Conservation (phyloP, 2,888 invertebrate genomes). For the Labia minor region DNA sequence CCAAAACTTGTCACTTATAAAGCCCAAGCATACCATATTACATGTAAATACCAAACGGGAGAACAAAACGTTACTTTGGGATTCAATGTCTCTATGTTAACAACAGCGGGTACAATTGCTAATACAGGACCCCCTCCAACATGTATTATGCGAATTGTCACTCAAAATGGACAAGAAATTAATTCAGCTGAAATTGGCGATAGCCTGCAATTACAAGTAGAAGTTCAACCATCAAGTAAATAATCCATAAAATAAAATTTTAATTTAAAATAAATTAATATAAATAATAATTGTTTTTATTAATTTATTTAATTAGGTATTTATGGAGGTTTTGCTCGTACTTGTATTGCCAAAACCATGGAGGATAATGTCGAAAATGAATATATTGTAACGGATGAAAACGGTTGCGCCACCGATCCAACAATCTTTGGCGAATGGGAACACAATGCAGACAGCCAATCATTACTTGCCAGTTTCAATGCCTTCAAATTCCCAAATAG, state of each 20-base stretch:
- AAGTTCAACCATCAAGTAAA: conserved; percentile 59
- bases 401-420: conserved; percentile 87
- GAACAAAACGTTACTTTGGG: conserved; percentile 86
- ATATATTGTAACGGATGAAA: conserved; percentile 84
- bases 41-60: conserved; percentile 88
- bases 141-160: conserved; percentile 84
- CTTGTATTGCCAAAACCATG: conserved; percentile 86
- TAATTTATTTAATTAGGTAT: conserved; percentile 55
- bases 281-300: conserved; percentile 21
- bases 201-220: conserved; percentile 73
- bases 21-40: conserved; percentile 92
- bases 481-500: conserved; percentile 93
- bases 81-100: conserved; percentile 90
- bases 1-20: conserved; percentile 88
- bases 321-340: conserved; percentile 87
- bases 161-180: conserved; percentile 75
- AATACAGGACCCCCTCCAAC: conserved; percentile 90
- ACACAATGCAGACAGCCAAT: conserved; percentile 73
- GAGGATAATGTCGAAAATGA: conserved; percentile 80
- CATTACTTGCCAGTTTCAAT: conserved; percentile 77
- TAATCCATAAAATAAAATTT: conserved; percentile 22
- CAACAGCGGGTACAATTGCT: conserved; percentile 88
- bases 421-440: conserved; percentile 91
- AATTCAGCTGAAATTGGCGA: conserved; percentile 87
- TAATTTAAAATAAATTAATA: not conserved